phyloP scores from a whole-genome alignment of 2,113 vertebrate genomes.

The Odocoileus hemionus region DNA sequence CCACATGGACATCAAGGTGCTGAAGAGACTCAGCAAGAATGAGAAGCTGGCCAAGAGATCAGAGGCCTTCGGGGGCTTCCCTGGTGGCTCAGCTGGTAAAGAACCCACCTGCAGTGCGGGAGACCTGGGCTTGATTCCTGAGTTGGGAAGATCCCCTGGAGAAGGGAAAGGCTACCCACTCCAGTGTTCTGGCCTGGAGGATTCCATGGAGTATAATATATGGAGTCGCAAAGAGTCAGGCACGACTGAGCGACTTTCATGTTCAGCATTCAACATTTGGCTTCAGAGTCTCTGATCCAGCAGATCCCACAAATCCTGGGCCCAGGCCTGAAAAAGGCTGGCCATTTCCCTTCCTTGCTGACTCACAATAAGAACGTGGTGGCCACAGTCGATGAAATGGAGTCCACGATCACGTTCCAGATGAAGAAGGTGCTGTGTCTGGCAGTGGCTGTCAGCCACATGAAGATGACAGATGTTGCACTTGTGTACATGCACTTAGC shows the following conservation, averaged over 20 bases:
- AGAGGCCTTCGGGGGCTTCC: not conserved
- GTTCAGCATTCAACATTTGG: not conserved
- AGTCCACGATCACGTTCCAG: not conserved
- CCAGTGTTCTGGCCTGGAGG: not conserved
- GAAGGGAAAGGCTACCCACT: not conserved
- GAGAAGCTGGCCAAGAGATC: not conserved
- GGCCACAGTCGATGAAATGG: not conserved
- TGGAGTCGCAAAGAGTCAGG: not conserved
- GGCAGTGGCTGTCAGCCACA: not conserved
- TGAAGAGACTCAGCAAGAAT: not conserved
- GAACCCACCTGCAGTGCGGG: fast-evolving
- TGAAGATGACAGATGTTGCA: fast-evolving
- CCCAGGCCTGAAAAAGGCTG: not conserved
- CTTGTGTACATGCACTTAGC: fast-evolving
- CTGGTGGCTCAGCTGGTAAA: not conserved
- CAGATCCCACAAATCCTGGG: not conserved
- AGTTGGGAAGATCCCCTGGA: not conserved
- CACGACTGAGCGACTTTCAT: not conserved
- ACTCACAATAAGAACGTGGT: not conserved
- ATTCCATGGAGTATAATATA: not conserved
- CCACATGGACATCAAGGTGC: not conserved
- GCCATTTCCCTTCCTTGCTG: not conserved
- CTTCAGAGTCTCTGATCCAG: not conserved
- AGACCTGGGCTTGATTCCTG: not conserved
- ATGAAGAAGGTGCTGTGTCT: not conserved